Conservation (phyloP, 2,888 invertebrate genomes). For the Ormyrus pomaceus region DNA sequence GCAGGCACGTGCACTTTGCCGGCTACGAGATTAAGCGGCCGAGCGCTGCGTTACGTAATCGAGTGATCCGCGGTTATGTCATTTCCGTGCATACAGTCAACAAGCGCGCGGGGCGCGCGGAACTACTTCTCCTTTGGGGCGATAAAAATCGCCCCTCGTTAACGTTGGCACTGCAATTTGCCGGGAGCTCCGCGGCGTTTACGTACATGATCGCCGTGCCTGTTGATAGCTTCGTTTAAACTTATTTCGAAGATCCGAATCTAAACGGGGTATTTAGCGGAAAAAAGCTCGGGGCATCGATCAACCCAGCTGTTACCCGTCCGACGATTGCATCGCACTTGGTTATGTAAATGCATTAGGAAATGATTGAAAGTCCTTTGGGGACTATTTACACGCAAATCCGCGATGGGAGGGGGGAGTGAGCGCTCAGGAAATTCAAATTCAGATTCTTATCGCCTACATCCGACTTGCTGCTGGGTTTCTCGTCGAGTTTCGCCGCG, state of each 20-base stretch:
- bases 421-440: neutral
- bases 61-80: conserved; percentile 37
- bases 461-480: too few relatives aligned
- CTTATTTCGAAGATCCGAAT: neutral
- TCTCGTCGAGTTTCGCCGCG: neutral
- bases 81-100: neutral
- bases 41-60: conserved; percentile 46
- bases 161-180: neutral
- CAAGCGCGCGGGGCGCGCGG: neutral
- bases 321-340: conserved; percentile 12
- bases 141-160: conserved; percentile 11
- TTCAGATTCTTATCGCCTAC: conserved; percentile 44
- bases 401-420: neutral
- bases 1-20: conserved; percentile 40
- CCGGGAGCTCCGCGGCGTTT: too few relatives aligned
- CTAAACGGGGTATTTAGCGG: too few relatives aligned
- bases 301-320: too few relatives aligned
- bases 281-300: neutral
- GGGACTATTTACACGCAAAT: conserved; percentile 43
- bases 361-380: conserved; percentile 28
- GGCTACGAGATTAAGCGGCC: conserved; percentile 41
- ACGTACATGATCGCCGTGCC: too few relatives aligned
- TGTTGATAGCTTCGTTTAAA: neutral
- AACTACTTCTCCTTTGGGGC: neutral
- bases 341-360: conserved; percentile 29